Evolutionary conservation across 2,797 vertebrate species (phyloP).

Genomic region (Sandelia bainsii): DNA sequence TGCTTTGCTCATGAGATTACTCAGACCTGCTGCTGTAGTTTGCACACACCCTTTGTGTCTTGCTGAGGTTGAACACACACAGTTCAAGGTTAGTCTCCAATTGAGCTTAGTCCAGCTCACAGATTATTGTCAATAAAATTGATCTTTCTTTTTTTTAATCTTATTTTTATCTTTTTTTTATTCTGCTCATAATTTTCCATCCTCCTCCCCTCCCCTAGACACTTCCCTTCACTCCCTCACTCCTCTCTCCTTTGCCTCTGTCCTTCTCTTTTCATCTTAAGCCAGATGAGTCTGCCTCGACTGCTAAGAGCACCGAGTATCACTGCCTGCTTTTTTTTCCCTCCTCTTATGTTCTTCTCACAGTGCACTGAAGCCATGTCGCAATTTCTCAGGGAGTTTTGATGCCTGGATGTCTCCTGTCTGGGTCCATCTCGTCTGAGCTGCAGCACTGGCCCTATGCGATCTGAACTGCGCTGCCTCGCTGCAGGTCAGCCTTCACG

Average conservation of each 20-base stretch:
- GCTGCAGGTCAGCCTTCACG: constrained; percentile 98
- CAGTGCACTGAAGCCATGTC: constrained; percentile 83
- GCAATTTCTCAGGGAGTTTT: constrained; percentile 85
- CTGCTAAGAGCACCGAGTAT: constrained; percentile 83
- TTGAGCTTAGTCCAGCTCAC: constrained; percentile 65
- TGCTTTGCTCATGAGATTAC: constrained; percentile 44
- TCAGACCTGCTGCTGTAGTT: constrained; percentile 42
- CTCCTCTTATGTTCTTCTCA: constrained; percentile 76
- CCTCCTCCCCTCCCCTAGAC: constrained; percentile 36
- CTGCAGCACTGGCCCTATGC: constrained; percentile 85
- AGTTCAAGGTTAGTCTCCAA: constrained; percentile 77
- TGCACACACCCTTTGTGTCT: constrained; percentile 35
- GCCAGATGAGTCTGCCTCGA: constrained; percentile 77
- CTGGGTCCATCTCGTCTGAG: constrained; percentile 86
- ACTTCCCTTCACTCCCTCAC: constrained; percentile 65
- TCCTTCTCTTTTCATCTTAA: constrained; percentile 81
- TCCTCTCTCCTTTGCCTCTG: constrained; percentile 68
- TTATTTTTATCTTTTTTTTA: no score
- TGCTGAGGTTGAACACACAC: constrained; percentile 64
- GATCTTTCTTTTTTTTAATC: constrained; percentile 64
- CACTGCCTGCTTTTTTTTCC: constrained; percentile 59
- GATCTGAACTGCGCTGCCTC: constrained; percentile 92
- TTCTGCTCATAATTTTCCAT: constrained; percentile 59
- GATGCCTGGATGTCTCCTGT: constrained; percentile 96
- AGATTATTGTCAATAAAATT: constrained; percentile 83